Conservation (phyloP, 2,888 invertebrate genomes). For the Sinelater perroti region DNA sequence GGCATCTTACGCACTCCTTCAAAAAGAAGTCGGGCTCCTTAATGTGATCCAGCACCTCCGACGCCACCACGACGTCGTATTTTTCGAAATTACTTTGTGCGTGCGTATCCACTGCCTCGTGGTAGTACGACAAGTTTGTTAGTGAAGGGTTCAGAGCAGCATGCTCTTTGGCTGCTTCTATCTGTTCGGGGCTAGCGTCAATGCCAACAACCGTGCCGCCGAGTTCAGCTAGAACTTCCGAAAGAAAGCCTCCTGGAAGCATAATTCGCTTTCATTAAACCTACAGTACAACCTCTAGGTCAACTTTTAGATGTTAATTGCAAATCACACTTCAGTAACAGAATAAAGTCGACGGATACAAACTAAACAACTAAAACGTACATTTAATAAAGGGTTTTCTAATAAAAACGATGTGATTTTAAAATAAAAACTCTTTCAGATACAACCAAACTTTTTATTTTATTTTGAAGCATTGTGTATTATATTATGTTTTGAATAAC, state of each 20-base stretch:
- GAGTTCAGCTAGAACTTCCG: constrained; percentile 75
- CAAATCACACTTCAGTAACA: too few relatives aligned
- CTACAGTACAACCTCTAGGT: too few relatives aligned
- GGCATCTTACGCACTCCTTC: constrained; percentile 67
- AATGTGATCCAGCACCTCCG: constrained; percentile 93
- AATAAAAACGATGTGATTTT: too few relatives aligned
- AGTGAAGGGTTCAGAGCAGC: constrained; percentile 58
- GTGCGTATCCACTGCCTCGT: constrained; percentile 67
- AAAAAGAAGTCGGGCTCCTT: constrained; percentile 76
- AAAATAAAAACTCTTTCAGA: too few relatives aligned
- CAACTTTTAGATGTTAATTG: too few relatives aligned
- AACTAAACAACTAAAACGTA: too few relatives aligned
- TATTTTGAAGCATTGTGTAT: too few relatives aligned
- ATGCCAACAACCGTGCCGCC: constrained; percentile 84
- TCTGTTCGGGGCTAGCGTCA: constrained; percentile 78
- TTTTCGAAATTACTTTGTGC: constrained; percentile 56
- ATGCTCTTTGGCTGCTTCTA: constrained; percentile 76
- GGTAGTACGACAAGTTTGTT: constrained; percentile 62
- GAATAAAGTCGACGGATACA: too few relatives aligned
- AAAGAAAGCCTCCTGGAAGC: constrained; percentile 55
- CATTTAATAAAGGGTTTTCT: too few relatives aligned
- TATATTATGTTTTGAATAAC: too few relatives aligned
- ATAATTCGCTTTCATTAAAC: too few relatives aligned
- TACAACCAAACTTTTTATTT: too few relatives aligned
- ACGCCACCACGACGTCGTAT: constrained; percentile 87